Evolutionary conservation across 2,888 invertebrate genomes (phyloP).

Genomic region (Coremacera marginata): DNA sequence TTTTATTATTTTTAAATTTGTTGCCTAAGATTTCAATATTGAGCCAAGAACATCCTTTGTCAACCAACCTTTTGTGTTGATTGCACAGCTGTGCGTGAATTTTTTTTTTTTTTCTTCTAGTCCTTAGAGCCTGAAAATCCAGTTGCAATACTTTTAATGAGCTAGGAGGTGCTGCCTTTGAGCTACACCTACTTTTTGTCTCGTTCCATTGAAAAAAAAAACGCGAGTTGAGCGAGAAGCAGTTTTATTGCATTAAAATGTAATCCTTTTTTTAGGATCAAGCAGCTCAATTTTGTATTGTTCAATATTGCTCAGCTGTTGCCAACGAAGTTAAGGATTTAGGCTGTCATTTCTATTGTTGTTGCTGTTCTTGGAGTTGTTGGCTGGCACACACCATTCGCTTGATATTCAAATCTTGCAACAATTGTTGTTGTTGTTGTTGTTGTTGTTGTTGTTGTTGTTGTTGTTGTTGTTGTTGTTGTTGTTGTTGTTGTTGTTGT

Average conservation of each 20-base stretch:
- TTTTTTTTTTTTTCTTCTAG: neutral
- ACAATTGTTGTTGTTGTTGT: conserved; percentile 7
- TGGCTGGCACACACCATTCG: conserved; percentile 58
- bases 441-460: too few relatives aligned
- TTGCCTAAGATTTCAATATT: too few relatives aligned
- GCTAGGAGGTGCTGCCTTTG: conserved; percentile 64
- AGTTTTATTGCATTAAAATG: conserved; percentile 62
- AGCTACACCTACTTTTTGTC: conserved; percentile 61
- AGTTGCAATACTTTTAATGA: conserved; percentile 8
- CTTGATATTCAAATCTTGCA: conserved; percentile 51
- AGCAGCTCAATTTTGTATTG: neutral
- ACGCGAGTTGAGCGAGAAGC: neutral
- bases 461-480: too few relatives aligned
- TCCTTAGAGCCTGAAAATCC: conserved; percentile 1
- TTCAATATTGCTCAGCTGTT: neutral
- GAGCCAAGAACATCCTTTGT: neutral
- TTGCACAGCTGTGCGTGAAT: conserved; percentile 11
- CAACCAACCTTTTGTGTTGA: conserved; percentile 4
- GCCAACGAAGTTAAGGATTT: neutral
- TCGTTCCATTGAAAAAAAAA: conserved; percentile 43
- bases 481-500: neutral
- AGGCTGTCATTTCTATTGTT: neutral
- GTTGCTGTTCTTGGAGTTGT: conserved; percentile 3
- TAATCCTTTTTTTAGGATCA: conserved; percentile 52
- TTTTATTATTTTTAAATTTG: too few relatives aligned